Base-by-base conservation (phyloP, 1,140 invertebrate genomes). In the Helicoverpa zea region DNA sequence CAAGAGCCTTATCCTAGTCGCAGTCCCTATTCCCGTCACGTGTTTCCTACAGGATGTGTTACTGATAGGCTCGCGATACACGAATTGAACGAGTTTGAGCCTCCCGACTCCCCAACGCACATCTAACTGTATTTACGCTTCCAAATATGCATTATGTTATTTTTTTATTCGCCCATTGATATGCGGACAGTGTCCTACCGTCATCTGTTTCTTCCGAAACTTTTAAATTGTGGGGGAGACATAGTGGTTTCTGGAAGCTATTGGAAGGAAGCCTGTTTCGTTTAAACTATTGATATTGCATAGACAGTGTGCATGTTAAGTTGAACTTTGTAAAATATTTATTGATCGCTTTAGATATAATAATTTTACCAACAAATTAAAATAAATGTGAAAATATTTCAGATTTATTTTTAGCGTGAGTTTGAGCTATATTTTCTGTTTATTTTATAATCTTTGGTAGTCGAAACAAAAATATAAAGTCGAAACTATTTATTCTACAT, bases 161-260 rank as follows among this genome's bases (percentile, higher is more conserved):
- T 89, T 89, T 89, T 90, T 90, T 66, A 47, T 86, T 87, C 77
- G 81, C 73, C 79, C 84, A 91, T 94, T 89, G 86, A 91, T 94
- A 94, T 94, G 87, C 92, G 86, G 88, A 83, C 83, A 89, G 86
- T 79, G 90, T 88, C 74, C 80, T 83, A 29, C 84, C 89, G 90
- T 90, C 92, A 94, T 94, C 91, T 94, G 92, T 88, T 89, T 83
- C 88, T 85, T 82, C 85, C 74, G 80, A 92, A 23, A 92, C 85
- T 92, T 94, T 91, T 86, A 88, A 92, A 92, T 89, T 85, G 82
- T 87, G 83, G 85, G 87, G 89, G 84, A 80, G 83, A 87, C 56
- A 81, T 73, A 76, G 82, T 87, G 81, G 80, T 86, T 86, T 80
- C 14, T 54, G 49, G 52, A 79, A 79, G 63, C 70, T 76, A 66